These are phyloP conservation scores for Rhynchotus rufescens DNA, from an alignment of 2,797 vertebrate genomes.

Conservation along the genomic window DNA sequence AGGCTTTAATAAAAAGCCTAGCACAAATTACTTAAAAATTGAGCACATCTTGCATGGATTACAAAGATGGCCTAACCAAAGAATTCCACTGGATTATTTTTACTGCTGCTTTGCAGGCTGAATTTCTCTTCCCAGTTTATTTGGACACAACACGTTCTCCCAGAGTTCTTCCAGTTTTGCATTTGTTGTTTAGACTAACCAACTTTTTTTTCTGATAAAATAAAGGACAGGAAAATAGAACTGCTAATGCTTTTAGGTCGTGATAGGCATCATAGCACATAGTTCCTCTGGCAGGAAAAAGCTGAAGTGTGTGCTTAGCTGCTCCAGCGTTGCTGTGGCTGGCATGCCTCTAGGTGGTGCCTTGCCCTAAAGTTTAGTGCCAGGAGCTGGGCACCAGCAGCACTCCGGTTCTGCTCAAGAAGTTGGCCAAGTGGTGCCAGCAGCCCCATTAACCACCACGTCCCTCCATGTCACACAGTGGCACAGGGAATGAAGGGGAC, in stretches of 20 bases:
- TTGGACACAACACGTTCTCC: neutral
- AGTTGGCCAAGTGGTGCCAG: neutral
- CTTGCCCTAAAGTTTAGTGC: conserved; percentile 55
- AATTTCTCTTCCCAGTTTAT: neutral
- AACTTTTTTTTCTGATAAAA: neutral
- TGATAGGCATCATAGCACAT: accelerated
- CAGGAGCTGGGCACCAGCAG: neutral
- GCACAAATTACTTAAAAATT: neutral
- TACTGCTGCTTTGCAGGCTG: neutral
- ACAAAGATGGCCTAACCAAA: neutral
- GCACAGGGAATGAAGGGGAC: neutral
- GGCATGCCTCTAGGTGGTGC: conserved; percentile 77
- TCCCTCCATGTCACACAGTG: neutral
- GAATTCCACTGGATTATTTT: neutral
- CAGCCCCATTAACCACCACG: accelerated
- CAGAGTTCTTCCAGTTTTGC: neutral
- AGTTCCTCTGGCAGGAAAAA: accelerated
- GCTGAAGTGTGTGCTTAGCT: neutral
- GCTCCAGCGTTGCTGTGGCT: neutral
- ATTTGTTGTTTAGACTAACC: neutral
- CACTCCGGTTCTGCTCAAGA: neutral
- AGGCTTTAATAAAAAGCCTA: neutral
- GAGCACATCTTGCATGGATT: neutral
- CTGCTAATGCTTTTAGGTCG: neutral
- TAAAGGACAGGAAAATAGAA: neutral